A percentile compares a stretch with the other conserved stretches of the same genome.
Evolutionary conservation across 2,113 vertebrate genomes (phyloP).

Genomic region (Poicephalus meyeri): DNA sequence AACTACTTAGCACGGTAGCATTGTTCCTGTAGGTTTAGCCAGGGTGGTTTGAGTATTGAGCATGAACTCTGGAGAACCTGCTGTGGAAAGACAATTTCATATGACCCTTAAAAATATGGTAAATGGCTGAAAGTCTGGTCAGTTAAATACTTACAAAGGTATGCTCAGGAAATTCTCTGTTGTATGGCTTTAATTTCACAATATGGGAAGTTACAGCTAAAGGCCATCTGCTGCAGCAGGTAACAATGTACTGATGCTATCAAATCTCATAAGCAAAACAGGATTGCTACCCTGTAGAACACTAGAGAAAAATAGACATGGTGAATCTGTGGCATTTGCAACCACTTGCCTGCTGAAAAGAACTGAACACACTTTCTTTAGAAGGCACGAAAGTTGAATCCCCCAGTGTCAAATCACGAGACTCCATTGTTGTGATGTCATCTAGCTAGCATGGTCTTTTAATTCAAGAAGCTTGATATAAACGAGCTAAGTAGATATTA

Average conservation of each 20-base stretch:
- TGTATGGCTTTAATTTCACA: neutral
- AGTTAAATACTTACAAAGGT: neutral
- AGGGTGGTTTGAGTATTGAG: neutral
- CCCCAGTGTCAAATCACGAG: neutral
- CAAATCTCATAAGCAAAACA: neutral
- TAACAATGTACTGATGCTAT: neutral
- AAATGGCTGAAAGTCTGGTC: neutral
- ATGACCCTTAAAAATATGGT: neutral
- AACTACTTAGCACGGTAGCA: neutral
- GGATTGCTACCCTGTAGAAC: neutral
- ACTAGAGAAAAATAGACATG: neutral
- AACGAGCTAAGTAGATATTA: neutral
- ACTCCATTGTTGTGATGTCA: neutral
- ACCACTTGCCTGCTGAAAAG: neutral
- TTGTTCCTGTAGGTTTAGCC: neutral
- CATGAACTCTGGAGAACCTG: neutral
- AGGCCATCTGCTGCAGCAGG: neutral
- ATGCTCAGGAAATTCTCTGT: neutral
- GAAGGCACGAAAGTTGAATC: neutral
- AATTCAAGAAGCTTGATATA: neutral
- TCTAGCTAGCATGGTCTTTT: neutral
- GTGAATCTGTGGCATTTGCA: neutral
- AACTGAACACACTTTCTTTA: neutral
- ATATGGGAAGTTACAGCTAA: neutral
- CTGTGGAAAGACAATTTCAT: neutral